These are phyloP conservation scores for Yponomeuta cagnagella DNA, from an alignment of 2,888 invertebrate species.

Conservation along the genomic window DNA sequence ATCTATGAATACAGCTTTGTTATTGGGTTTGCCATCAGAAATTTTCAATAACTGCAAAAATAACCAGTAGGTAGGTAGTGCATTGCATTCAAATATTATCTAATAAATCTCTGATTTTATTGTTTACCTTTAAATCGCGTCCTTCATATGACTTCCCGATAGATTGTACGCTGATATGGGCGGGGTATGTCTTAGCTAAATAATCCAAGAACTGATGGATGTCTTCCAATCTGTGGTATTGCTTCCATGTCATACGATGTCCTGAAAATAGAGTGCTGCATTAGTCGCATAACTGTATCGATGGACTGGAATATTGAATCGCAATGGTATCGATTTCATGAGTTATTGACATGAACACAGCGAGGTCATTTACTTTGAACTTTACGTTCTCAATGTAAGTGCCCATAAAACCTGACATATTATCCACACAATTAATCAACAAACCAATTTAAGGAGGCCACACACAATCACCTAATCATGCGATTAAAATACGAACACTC, in stretches of 20 bases:
- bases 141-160: constrained; percentile 87
- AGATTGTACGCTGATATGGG: constrained; percentile 81
- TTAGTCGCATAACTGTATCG: not conserved
- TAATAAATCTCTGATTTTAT: constrained; percentile 7
- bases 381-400: not conserved
- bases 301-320: not conserved
- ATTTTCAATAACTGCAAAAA: constrained; percentile 70
- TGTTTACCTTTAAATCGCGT: constrained; percentile 80
- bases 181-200: constrained; percentile 84
- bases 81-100: not conserved
- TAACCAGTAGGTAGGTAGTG: constrained; percentile 5
- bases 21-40: constrained; percentile 79
- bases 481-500: constrained; percentile 3
- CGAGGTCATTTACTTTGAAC: not conserved
- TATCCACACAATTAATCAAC: constrained; percentile 9
- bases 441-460: constrained; percentile 9
- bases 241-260: constrained; percentile 83
- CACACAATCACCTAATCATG: constrained; percentile 12
- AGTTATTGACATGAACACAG: not conserved
- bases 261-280: constrained; percentile 35
- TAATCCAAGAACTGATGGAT: constrained; percentile 87
- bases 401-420: not conserved
- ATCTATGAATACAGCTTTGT: constrained; percentile 84
- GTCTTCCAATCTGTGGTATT: constrained; percentile 85
- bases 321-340: not conserved